Percentiles rank a stretch among this genome's conserved stretches.
These are phyloP conservation scores for Zingel zingel DNA, from an alignment of 2,113 vertebrate species.

Conservation along the genomic window DNA sequence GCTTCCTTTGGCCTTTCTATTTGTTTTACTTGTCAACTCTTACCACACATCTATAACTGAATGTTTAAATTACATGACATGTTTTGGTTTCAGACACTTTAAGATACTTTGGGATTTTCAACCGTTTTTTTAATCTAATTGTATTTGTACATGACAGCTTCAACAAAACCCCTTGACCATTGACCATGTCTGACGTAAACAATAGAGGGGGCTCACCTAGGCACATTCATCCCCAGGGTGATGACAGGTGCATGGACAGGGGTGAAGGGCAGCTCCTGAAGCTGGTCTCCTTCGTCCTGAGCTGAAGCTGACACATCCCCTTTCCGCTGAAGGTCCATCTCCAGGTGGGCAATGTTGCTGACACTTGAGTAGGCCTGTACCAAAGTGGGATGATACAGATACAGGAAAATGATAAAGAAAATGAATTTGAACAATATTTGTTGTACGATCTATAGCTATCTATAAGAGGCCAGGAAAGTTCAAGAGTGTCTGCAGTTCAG, in stretches of 20 bases:
- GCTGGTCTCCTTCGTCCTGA: slow-evolving; percentile 66
- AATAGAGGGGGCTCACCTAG: slow-evolving; percentile 84
- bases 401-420: background rate
- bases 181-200: background rate
- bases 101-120: background rate
- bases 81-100: background rate
- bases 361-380: slow-evolving; percentile 57
- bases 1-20: background rate
- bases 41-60: background rate
- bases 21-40: background rate
- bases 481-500: background rate
- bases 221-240: slow-evolving; percentile 81
- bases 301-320: slow-evolving; percentile 2
- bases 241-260: slow-evolving; percentile 90
- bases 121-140: background rate
- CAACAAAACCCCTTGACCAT: background rate
- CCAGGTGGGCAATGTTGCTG: slow-evolving; percentile 88
- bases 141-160: background rate
- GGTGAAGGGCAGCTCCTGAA: slow-evolving; percentile 89
- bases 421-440: background rate
- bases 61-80: background rate
- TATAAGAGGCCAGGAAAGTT: background rate
- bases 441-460: background rate
- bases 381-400: slow-evolving; percentile 8
- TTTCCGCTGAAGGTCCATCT: slow-evolving; percentile 77